Conservation (phyloP, 1,140 invertebrate species). For the Zelostemma sp. region DNA sequence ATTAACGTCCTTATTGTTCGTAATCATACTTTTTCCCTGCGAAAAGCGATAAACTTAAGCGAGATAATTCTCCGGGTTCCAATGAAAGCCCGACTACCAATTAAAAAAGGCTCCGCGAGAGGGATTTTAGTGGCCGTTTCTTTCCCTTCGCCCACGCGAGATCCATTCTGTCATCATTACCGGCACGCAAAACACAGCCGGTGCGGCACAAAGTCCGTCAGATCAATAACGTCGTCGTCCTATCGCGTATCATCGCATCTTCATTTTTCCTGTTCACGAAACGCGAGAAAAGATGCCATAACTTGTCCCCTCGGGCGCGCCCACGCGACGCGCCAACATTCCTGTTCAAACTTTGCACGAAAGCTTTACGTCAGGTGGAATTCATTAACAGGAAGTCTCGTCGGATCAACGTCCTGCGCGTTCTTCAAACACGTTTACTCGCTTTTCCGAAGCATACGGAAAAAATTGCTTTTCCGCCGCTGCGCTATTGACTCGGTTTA, state of each 20-base stretch:
- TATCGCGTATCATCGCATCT: conserved; percentile 18
- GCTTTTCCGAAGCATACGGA: conserved; percentile 2
- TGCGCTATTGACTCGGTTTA: conserved; percentile 10
- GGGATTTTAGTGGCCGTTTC: conserved; percentile 8
- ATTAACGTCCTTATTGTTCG: neutral
- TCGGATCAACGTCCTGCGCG: conserved; percentile 45
- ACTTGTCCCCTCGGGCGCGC: conserved; percentile 37
- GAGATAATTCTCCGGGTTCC: neutral
- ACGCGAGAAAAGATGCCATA: conserved; percentile 28
- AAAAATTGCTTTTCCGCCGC: conserved; percentile 18
- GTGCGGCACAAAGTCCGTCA: conserved; percentile 9
- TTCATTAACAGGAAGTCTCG: conserved; percentile 45
- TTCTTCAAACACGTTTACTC: conserved; percentile 27
- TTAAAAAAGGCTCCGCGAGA: neutral
- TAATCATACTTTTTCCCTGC: neutral
- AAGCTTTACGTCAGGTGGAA: conserved; percentile 37
- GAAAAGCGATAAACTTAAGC: neutral
- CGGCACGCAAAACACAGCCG: conserved; percentile 9
- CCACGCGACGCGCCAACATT: conserved; percentile 39
- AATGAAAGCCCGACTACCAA: neutral
- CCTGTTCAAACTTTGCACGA: conserved; percentile 39
- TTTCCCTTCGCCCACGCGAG: conserved; percentile 17
- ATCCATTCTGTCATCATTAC: conserved; percentile 21
- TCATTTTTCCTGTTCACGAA: conserved; percentile 23
- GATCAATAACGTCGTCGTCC: conserved; percentile 27